Base-by-base conservation (phyloP, 1,140 invertebrate genomes). In the Homalodisca vitripennis region DNA sequence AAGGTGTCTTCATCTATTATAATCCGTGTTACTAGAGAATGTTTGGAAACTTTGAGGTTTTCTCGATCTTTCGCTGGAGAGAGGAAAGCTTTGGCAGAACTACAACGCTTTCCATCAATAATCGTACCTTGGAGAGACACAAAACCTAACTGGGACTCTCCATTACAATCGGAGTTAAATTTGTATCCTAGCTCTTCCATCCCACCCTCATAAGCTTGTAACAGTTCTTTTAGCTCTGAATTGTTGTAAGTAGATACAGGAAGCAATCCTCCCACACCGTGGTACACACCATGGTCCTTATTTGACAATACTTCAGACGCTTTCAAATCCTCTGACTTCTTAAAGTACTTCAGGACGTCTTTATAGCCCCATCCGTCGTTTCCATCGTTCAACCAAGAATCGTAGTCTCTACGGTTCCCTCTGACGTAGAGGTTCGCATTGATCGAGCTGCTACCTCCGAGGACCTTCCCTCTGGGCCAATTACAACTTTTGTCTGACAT, bases 31-130 rank as follows among this genome's bases (percentile, higher is more conserved):
- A 83, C 84, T 26, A 84, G 77, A 0, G 84, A 79, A 41, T 82
- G 79, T 20, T 82, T 83, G 32, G 82, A 76, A 0, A 86, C 78
- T 67, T 82, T 78, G 12, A 88, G 76, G 74, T 88, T 88, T 14
- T 71, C 72, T 26, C 86, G 74, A 63, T 81, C 57, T 68, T 48
- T 29, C 0, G 53, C 55, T 13, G 72, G 70, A 29, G 30, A 26
- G 1, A 73, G 30, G 57, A 66, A 73, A 0, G 89, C 88, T 79
- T 88, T 89, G 0, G 82, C 83, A 6, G 89, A 85, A 73, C 89
- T 92, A 62, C 89, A 90, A 71, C 91, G 79, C 62, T 83, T 77
- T 0, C 91, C 90, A 31, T 87, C 82, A 10, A 86, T 79, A 71
- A 91, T 82, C 12, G 88, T 92, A 27, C 46, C 48, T 60, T 66